These are phyloP conservation scores for Megalops atlanticus DNA, from an alignment of 2,113 vertebrate species.

Conservation along the genomic window DNA sequence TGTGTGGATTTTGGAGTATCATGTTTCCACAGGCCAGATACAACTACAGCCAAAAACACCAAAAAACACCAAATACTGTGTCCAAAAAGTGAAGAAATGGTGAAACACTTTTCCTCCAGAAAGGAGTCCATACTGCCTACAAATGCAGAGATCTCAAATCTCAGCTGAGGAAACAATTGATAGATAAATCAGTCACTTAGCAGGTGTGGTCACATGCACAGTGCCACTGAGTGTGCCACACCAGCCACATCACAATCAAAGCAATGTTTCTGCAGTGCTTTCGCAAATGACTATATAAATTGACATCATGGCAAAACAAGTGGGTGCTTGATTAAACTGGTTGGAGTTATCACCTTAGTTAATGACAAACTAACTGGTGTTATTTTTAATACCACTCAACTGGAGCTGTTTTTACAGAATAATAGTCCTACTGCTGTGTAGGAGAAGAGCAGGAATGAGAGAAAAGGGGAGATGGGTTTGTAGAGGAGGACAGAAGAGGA, in stretches of 20 bases:
- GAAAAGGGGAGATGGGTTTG: neutral
- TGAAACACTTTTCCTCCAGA: neutral
- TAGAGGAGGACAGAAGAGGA: neutral
- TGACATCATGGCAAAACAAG: conserved; percentile 32
- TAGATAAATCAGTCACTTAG: neutral
- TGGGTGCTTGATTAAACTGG: conserved; percentile 47
- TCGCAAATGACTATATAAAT: conserved; percentile 41
- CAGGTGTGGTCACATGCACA: neutral
- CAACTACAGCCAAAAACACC: conserved; percentile 9
- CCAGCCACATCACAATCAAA: neutral
- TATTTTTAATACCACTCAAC: conserved; percentile 38
- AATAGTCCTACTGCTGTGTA: neutral
- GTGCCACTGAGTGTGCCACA: neutral
- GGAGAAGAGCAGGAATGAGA: conserved; percentile 21
- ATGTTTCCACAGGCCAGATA: conserved; percentile 33
- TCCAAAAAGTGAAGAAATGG: conserved; percentile 16
- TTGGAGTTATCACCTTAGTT: conserved; percentile 45
- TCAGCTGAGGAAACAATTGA: neutral
- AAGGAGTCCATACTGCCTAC: neutral
- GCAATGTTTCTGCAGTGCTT: conserved; percentile 29
- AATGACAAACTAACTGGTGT: conserved; percentile 52
- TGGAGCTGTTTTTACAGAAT: conserved; percentile 31
- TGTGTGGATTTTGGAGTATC: conserved; percentile 30
- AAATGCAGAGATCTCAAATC: conserved; percentile 3
- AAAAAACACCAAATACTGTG: conserved; percentile 14